phyloP scores from a whole-genome alignment of 2,888 invertebrate species.

The Drosophila sordidula region DNA sequence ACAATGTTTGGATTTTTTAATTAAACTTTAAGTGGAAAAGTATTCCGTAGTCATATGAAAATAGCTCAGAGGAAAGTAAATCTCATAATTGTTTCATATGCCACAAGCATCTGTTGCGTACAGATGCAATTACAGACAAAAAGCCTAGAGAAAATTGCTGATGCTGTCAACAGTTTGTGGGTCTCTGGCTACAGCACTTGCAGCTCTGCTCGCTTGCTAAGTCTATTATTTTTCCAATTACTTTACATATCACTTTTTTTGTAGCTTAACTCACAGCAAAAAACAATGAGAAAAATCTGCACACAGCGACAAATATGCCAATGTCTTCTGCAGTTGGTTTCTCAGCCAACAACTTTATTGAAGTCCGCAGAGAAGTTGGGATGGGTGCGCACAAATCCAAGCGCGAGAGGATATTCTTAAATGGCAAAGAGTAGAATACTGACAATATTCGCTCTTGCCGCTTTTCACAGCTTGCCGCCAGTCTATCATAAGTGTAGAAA shows the following conservation, averaged over 20 bases:
- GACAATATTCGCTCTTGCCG: conserved; percentile 30
- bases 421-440: conserved; percentile 20
- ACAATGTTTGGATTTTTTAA: no score
- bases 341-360: conserved; percentile 28
- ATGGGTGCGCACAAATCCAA: background rate
- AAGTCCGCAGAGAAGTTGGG: conserved; percentile 3
- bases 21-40: no score
- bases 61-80: no score
- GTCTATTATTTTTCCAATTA: background rate
- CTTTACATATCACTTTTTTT: background rate
- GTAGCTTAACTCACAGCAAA: no score
- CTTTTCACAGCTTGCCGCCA: conserved; percentile 40
- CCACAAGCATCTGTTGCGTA: no score
- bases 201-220: background rate
- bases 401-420: conserved; percentile 25
- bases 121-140: no score
- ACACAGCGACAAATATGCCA: conserved; percentile 6
- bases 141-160: no score
- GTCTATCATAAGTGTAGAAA: conserved; percentile 46
- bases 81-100: no score
- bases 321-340: conserved; percentile 6
- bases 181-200: no score
- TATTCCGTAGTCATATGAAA: no score
- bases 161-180: no score
- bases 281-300: background rate